Base-by-base conservation (phyloP, 2,888 invertebrate genomes). In the Eupelmus urozonus region DNA sequence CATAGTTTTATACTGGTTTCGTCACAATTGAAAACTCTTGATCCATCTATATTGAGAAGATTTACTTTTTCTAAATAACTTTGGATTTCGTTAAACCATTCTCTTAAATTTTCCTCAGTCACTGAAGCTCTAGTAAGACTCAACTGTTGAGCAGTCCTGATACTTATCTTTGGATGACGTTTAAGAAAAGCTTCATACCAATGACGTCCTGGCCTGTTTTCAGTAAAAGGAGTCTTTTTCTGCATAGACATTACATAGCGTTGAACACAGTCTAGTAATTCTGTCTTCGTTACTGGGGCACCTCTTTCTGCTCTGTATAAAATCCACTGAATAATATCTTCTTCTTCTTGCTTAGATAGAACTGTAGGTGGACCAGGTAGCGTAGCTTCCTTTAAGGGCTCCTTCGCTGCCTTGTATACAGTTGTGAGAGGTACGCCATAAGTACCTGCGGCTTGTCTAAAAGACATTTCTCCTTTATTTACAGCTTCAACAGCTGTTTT, bases 11-110 rank as follows among this genome's bases (percentile, higher is more conserved):
- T 83, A 27, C 77, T 77, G 0, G 81, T 81, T 75, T 83, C 83
- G 45, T 82, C 83, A n/a, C 77, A 80, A 72, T 84, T 84, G 45
- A 80, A 84, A 20, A 84, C 62, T 55, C 82, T 27, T 40, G 42
- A 51, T 23, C 83, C 76, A 70, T 82, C 79, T 27, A 71, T 69
- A 45, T 69, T n/a, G 5, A 29, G 11, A 1, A 69, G 16, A 16
- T 69, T 42, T 42, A 57, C 42, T 2, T 16, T 45, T 25, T 25
- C n/a, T 16, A 69, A 57, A 40, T 57, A 42, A 0, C 1, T 16
- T 42, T 70, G 4, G 1, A 70, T 18, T 29, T 59, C 59, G 27
- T 7, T 9, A 53, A 70, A 69, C 69, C 69, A 70, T 11, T 62
- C 13, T 67, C 55, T 51, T 16, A 78, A 53, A 23, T 66, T 40